A percentile compares a stretch with the other conserved stretches of the same genome.
Evolutionary conservation across 2,888 invertebrate genomes (phyloP).

Genomic region (Ametastegia equiseti): DNA sequence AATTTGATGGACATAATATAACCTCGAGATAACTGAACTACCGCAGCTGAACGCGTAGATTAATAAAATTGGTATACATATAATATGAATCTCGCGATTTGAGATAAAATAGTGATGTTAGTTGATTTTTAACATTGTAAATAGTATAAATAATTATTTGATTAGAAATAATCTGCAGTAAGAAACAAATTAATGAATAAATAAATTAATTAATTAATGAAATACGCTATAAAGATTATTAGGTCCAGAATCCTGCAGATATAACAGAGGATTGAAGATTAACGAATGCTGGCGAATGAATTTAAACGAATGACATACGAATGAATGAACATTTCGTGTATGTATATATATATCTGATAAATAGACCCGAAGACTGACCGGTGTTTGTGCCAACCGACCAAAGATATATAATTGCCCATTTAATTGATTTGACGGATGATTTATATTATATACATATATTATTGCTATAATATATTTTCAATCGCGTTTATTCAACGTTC

Average conservation of each 20-base stretch:
- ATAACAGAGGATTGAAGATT: no score
- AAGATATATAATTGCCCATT: constrained; percentile 65
- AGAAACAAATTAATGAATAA: no score
- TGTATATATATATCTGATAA: constrained; percentile 51
- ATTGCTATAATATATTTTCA: background rate
- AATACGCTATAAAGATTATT: no score
- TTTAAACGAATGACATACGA: background rate
- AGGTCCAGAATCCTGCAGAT: no score
- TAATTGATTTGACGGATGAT: constrained; percentile 42
- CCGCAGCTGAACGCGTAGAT: constrained; percentile 13
- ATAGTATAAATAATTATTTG: constrained; percentile 8
- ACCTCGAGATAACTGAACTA: constrained; percentile 29
- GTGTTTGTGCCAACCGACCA: constrained; percentile 74
- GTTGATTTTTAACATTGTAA: background rate
- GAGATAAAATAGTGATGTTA: background rate
- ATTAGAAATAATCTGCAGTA: background rate
- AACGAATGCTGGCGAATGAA: no score
- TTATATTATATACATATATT: background rate
- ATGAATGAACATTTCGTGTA: background rate
- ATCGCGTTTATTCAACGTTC: background rate
- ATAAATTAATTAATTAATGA: constrained; percentile 5
- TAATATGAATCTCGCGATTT: background rate
- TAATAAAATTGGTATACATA: background rate
- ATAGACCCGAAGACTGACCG: constrained; percentile 74
- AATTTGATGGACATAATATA: constrained; percentile 59